A percentile compares a stretch with the other conserved stretches of the same genome.
These are phyloP conservation scores for Ornithoptera priamus DNA, from an alignment of 2,888 invertebrate genomes.

Conservation along the genomic window DNA sequence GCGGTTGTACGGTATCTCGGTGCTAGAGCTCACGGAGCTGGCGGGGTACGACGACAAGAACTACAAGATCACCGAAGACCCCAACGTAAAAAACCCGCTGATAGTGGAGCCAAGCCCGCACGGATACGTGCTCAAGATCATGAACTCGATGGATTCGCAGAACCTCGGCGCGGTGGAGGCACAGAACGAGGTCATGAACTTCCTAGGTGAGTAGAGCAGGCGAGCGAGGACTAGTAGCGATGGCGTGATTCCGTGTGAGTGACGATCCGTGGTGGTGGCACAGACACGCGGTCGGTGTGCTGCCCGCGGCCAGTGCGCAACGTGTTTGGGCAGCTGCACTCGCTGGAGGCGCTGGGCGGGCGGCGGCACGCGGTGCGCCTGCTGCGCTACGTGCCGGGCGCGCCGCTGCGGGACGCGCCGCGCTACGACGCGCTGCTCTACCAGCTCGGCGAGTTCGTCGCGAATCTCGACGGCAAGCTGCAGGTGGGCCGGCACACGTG, in stretches of 20 bases:
- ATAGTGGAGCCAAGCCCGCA: slow-evolving; percentile 76
- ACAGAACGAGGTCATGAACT: slow-evolving; percentile 86
- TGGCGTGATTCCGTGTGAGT: too few species aligned
- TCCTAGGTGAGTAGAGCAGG: slow-evolving; percentile 79
- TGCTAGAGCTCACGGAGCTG: slow-evolving; percentile 79
- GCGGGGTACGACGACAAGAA: slow-evolving; percentile 91
- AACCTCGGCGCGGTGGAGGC: slow-evolving; percentile 84
- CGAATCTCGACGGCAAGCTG: slow-evolving; percentile 83
- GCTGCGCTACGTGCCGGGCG: slow-evolving; percentile 87
- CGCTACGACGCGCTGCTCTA: slow-evolving; percentile 82
- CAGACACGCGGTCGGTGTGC: slow-evolving; percentile 78
- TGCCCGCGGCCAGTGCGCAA: slow-evolving; percentile 87
- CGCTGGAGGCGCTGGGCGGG: slow-evolving; percentile 72
- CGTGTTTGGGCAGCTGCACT: slow-evolving; percentile 82
- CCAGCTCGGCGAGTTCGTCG: slow-evolving; percentile 86
- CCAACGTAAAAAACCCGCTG: slow-evolving; percentile 81
- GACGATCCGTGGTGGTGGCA: neutral
- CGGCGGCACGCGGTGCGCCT: slow-evolving; percentile 85
- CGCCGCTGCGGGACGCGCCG: slow-evolving; percentile 82
- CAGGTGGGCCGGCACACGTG: slow-evolving; percentile 66
- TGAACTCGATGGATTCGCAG: slow-evolving; percentile 90
- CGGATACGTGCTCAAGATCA: slow-evolving; percentile 90
- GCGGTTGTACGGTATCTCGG: slow-evolving; percentile 82
- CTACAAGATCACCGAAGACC: slow-evolving; percentile 82
- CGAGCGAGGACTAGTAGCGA: too few species aligned